Percentiles rank a stretch among this genome's conserved stretches.
phyloP scores from a whole-genome alignment of 1,140 invertebrate species.

The Bombus fervidus region DNA sequence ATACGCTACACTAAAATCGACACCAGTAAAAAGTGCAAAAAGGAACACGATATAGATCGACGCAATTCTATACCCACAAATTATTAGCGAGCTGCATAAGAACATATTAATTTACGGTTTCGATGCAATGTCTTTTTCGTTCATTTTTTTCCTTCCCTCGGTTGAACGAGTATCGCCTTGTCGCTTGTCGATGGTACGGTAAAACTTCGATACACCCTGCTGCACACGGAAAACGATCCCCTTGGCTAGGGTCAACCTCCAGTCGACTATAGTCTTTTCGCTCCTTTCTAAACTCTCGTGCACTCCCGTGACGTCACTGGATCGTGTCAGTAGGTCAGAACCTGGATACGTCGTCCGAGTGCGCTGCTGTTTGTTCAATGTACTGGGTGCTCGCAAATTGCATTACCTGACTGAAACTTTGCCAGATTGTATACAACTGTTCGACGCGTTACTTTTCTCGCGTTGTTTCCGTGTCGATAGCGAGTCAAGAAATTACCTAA shows the following conservation, averaged over 20 bases:
- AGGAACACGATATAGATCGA: slow-evolving; percentile 16
- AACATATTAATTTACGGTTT: slow-evolving; percentile 17
- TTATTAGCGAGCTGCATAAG: slow-evolving; percentile 13
- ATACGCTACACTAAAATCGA: slow-evolving; percentile 44
- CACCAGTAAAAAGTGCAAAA: slow-evolving; percentile 33
- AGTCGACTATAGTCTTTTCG: slow-evolving; percentile 28
- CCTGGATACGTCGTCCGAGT: slow-evolving; percentile 67
- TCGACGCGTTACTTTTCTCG: neutral
- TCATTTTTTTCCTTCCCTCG: neutral
- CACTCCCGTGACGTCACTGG: slow-evolving; percentile 75
- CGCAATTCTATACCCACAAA: slow-evolving; percentile 5
- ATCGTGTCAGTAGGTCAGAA: slow-evolving; percentile 76
- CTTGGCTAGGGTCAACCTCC: slow-evolving; percentile 28
- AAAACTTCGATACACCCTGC: neutral
- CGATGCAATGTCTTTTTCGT: neutral
- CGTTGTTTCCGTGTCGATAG: too few relatives aligned
- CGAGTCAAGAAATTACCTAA: neutral
- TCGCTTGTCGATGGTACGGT: neutral
- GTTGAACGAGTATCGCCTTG: neutral
- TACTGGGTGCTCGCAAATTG: slow-evolving; percentile 53
- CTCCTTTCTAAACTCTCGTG: slow-evolving; percentile 50
- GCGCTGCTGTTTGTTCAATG: slow-evolving; percentile 33
- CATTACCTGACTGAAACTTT: slow-evolving; percentile 4
- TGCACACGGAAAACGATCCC: slow-evolving; percentile 13
- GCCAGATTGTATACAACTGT: too few relatives aligned